Conservation (phyloP, 2,888 invertebrate species). For the Parnassius glacialis region DNA sequence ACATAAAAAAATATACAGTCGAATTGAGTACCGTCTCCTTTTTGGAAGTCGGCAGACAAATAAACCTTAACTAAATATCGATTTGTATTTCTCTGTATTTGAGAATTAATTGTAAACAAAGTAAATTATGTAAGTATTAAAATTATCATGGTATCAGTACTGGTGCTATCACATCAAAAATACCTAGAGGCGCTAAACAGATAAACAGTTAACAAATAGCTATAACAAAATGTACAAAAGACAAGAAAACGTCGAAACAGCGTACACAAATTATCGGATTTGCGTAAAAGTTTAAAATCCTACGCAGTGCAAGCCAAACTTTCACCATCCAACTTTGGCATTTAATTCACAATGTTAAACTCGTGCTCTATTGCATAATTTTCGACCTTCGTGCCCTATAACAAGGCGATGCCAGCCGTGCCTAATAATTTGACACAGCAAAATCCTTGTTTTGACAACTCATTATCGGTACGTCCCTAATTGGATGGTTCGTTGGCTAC, state of each 20-base stretch:
- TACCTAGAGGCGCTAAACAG: neutral
- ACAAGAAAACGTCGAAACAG: constrained; percentile 40
- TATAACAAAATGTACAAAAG: constrained; percentile 10
- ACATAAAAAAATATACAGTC: too few relatives aligned
- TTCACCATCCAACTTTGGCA: constrained; percentile 75
- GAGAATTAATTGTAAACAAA: too few relatives aligned
- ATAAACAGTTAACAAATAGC: constrained; percentile 12
- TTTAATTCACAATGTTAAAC: constrained; percentile 52
- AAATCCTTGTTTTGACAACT: constrained; percentile 76
- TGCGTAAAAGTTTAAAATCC: constrained; percentile 70
- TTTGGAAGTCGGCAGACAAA: too few relatives aligned
- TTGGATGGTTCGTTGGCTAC: constrained; percentile 61
- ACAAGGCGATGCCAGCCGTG: constrained; percentile 38
- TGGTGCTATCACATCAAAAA: neutral
- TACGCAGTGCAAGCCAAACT: constrained; percentile 64
- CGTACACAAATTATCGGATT: constrained; percentile 66
- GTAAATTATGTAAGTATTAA: too few relatives aligned
- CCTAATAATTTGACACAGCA: constrained; percentile 36
- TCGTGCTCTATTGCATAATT: constrained; percentile 33
- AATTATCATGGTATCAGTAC: neutral
- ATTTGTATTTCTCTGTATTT: too few relatives aligned
- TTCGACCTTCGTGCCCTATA: constrained; percentile 37
- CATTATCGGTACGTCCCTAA: constrained; percentile 74
- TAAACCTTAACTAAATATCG: too few relatives aligned
- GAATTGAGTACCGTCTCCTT: too few relatives aligned